Conservation (phyloP, 2,113 vertebrate genomes). For the Triplophysa rosa region DNA sequence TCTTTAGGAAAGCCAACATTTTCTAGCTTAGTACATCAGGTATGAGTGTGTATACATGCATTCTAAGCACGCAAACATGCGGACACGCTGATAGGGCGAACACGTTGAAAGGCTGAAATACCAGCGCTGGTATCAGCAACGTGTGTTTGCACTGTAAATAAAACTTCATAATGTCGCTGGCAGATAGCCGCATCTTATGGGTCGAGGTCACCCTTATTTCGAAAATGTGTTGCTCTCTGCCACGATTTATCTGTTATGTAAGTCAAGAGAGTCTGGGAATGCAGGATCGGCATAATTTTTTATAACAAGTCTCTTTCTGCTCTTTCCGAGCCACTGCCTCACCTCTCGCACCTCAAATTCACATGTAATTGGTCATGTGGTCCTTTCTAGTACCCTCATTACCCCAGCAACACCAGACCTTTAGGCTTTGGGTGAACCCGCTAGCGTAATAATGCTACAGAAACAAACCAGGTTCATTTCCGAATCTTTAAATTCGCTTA, state of each 20-base stretch:
- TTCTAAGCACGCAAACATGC: conserved; percentile 17
- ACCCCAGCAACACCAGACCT: neutral
- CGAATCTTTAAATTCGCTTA: neutral
- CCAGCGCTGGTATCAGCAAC: conserved; percentile 43
- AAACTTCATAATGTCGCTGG: conserved; percentile 44
- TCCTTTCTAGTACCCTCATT: conserved; percentile 7
- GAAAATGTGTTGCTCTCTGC: conserved; percentile 35
- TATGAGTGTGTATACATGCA: conserved; percentile 17
- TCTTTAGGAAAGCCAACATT: too few relatives aligned
- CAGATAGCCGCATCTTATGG: conserved; percentile 36
- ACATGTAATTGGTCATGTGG: conserved; percentile 16
- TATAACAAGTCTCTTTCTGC: conserved; percentile 18
- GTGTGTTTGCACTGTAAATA: conserved; percentile 59
- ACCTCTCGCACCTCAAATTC: conserved; percentile 6
- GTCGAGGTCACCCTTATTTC: conserved; percentile 47
- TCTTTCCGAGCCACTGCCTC: neutral
- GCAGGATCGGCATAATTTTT: neutral
- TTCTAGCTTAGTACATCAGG: too few relatives aligned
- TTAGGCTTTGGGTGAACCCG: neutral
- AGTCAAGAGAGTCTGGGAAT: neutral
- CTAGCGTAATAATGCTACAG: neutral
- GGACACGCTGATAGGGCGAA: conserved; percentile 11
- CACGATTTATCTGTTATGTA: conserved; percentile 19
- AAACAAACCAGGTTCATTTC: neutral
- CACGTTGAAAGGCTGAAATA: conserved; percentile 31